A percentile compares a stretch with the other conserved stretches of the same genome.
Conservation (phyloP, 2,888 invertebrate species). For the Nematopogon swammerdamellus region DNA sequence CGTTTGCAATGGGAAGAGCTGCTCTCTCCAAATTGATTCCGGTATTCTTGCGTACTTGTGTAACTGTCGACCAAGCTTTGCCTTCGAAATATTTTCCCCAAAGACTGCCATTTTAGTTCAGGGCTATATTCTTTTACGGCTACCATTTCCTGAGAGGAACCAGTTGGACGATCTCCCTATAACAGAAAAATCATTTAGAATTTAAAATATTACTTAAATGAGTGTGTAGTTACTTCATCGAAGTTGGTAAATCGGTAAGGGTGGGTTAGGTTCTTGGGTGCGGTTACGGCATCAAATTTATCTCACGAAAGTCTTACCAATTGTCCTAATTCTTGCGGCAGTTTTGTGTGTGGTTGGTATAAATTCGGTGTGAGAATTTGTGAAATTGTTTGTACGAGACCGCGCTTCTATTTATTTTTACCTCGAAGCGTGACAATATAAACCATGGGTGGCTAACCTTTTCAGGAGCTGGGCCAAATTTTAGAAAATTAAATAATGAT, state of each 20-base stretch:
- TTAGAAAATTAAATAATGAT: too few species aligned
- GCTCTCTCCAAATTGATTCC: slow-evolving; percentile 30
- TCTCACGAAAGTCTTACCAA: neutral
- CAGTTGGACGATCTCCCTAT: slow-evolving; percentile 39
- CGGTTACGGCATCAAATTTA: too few species aligned
- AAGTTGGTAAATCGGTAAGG: too few species aligned
- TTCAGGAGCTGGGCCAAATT: too few species aligned
- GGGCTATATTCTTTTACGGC: slow-evolving; percentile 33
- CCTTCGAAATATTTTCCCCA: slow-evolving; percentile 46
- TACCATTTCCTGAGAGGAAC: slow-evolving; percentile 29
- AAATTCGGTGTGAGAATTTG: too few species aligned
- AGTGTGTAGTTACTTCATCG: neutral
- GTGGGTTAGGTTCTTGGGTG: too few species aligned
- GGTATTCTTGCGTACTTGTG: slow-evolving; percentile 22
- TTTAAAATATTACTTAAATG: neutral
- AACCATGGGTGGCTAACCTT: too few species aligned
- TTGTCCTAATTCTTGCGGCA: too few species aligned
- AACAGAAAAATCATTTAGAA: slow-evolving; percentile 9
- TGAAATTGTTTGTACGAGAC: too few species aligned
- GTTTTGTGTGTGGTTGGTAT: too few species aligned
- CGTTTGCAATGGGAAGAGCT: slow-evolving; percentile 34
- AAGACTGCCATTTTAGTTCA: slow-evolving; percentile 48
- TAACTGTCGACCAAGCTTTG: slow-evolving; percentile 38
- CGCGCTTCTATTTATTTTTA: too few species aligned
- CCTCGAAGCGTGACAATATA: too few species aligned